Evolutionary conservation across 1,140 invertebrate species (phyloP), one percentile per base, ranked within the genome.

Genomic region (Solen grandis): DNA sequence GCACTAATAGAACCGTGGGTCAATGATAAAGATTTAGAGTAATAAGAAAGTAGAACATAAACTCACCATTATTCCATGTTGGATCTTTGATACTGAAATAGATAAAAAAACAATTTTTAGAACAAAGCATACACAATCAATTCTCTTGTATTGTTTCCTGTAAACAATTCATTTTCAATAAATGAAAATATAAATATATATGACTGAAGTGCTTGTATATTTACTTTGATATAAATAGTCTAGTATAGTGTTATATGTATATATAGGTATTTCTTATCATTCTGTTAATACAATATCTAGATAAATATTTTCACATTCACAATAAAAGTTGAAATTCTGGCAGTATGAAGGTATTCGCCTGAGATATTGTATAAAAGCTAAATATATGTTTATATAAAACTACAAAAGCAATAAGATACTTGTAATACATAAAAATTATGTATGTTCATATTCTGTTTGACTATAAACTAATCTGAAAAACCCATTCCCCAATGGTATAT

Each of bases 61-160:
- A 52, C 59, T 50, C 55, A 80, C 77, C 77, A 52, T 29, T 13
- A 41, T 80, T 65, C 77, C 77, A 80, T 29, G 59, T 63, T 22
- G 77, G 57, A 27, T 72, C 68, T 62, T 73, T 80, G 33, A 72
- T 72, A 29, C 77, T 80, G 68, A 72, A 80, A 78, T 19, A 69
- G 14, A 74, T 19, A 59, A 35, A 60, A 41, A 38, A 66, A 74
- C 8, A 19, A 19, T 10, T 19, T 10, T 46, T 46, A 46, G 19
- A 46, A 46, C 41, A 19, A 8, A 46, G 41, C 19, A 46, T 10
- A 46, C 41, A 46, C 19, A 46, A 46, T 10, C n/a, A 46, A 46
- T 46, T 10, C 8, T 46, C 41, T n/a, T n/a, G n/a, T n/a, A 46
- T 46, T 19, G 19, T 46, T 46, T 10, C 41, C 19, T 46, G 41